A percentile compares a stretch with the other conserved stretches of the same genome.
Evolutionary conservation across 2,888 invertebrate species (phyloP).

Genomic region (Ischnus inquisitorius): DNA sequence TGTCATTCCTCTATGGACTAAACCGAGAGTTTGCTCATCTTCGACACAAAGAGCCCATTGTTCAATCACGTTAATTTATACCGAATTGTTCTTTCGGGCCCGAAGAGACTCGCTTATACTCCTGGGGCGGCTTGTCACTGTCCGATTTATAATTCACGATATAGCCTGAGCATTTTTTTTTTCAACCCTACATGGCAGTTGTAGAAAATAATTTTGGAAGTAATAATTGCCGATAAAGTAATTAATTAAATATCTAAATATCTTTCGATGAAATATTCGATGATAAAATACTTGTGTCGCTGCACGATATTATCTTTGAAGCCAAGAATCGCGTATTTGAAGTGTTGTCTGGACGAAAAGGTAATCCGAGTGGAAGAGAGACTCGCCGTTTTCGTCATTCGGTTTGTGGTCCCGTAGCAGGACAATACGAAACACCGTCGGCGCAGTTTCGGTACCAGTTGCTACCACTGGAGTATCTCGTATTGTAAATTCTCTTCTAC

Average conservation of each 20-base stretch:
- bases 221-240: no score
- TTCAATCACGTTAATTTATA: constrained; percentile 77
- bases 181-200: constrained; percentile 21
- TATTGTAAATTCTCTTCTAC: constrained; percentile 33
- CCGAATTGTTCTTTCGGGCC: constrained; percentile 73
- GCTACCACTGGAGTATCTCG: constrained; percentile 46
- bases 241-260: no score
- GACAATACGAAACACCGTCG: constrained; percentile 25
- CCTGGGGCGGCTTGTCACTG: background rate
- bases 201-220: no score
- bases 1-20: constrained; percentile 19
- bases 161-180: constrained; percentile 10
- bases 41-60: constrained; percentile 59
- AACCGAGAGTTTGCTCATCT: constrained; percentile 49
- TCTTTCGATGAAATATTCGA: no score
- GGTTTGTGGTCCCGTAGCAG: constrained; percentile 42
- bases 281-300: background rate
- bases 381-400: constrained; percentile 48
- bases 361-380: constrained; percentile 37
- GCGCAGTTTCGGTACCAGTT: constrained; percentile 22
- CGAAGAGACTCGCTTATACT: background rate
- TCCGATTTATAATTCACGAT: constrained; percentile 15
- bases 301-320: background rate
- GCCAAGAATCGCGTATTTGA: constrained; percentile 19
- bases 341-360: constrained; percentile 50